Evolutionary conservation across 1,140 invertebrate species (phyloP).

Genomic region (Drosophila kurseongensis): DNA sequence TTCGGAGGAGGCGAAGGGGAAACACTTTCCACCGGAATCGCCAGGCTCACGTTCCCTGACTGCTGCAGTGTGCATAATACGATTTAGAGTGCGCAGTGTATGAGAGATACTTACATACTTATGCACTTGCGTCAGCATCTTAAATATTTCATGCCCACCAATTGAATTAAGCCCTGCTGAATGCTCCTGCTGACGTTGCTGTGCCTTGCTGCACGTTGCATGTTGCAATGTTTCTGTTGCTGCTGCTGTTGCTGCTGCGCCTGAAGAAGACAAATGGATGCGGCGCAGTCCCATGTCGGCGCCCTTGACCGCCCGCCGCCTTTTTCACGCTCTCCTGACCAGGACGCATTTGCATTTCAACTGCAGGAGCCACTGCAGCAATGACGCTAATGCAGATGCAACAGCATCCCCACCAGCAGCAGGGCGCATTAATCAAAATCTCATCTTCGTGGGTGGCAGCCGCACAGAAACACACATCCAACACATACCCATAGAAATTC

Average conservation of each 20-base stretch:
- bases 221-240: constrained; percentile 41
- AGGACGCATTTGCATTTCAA: constrained; percentile 56
- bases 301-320: constrained; percentile 49
- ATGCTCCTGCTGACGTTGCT: constrained; percentile 28
- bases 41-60: constrained; percentile 37
- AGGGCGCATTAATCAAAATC: constrained; percentile 76
- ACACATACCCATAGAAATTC: neutral
- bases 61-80: constrained; percentile 73
- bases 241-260: constrained; percentile 46
- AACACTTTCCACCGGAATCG: constrained; percentile 52
- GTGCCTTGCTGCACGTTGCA: constrained; percentile 39
- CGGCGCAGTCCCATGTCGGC: constrained; percentile 20
- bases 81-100: constrained; percentile 58
- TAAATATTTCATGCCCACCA: constrained; percentile 77
- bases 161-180: constrained; percentile 66
- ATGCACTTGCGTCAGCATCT: constrained; percentile 62
- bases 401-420: constrained; percentile 27
- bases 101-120: constrained; percentile 36
- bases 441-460: constrained; percentile 50
- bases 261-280: constrained; percentile 78
- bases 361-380: constrained; percentile 40
- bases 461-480: constrained; percentile 2
- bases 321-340: constrained; percentile 10
- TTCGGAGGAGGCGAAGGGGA: neutral
- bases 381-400: constrained; percentile 53